Percentiles rank a stretch among this genome's conserved stretches.
phyloP scores from a whole-genome alignment of 2,113 vertebrate genomes.

The Lamprotornis superbus region DNA sequence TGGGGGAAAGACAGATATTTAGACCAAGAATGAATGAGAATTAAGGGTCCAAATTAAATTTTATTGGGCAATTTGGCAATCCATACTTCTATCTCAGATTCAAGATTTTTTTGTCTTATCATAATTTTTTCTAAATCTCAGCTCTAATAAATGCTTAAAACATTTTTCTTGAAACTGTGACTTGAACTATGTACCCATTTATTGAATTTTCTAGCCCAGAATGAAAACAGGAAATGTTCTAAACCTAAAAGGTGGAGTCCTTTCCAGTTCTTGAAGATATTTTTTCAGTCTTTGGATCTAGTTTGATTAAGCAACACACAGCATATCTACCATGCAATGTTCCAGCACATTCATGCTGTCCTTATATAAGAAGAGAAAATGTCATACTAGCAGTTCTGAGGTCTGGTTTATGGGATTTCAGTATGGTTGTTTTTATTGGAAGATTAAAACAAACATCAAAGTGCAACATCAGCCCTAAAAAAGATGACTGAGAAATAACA shows the following conservation, averaged over 20 bases:
- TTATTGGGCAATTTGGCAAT: neutral
- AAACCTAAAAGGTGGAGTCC: neutral
- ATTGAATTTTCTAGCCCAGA: neutral
- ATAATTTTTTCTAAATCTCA: neutral
- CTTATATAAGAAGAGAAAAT: neutral
- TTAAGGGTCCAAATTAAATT: neutral
- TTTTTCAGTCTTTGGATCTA: neutral
- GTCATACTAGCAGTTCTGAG: neutral
- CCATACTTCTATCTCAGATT: neutral
- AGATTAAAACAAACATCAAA: constrained; percentile 39
- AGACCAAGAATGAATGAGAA: neutral
- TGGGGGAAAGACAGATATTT: neutral
- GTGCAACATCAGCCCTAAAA: neutral
- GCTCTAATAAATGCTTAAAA: neutral
- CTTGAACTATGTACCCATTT: neutral
- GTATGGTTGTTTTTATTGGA: neutral
- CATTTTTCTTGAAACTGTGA: neutral
- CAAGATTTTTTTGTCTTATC: neutral
- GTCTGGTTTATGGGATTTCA: neutral
- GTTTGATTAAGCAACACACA: neutral
- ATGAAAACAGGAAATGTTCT: neutral
- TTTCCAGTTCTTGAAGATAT: neutral
- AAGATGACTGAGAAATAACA: neutral
- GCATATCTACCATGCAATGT: neutral
- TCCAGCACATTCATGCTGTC: neutral